Evolutionary conservation across 2,888 invertebrate genomes (phyloP), one percentile per base, ranked within the genome.

Genomic region (Allacma fusca): DNA sequence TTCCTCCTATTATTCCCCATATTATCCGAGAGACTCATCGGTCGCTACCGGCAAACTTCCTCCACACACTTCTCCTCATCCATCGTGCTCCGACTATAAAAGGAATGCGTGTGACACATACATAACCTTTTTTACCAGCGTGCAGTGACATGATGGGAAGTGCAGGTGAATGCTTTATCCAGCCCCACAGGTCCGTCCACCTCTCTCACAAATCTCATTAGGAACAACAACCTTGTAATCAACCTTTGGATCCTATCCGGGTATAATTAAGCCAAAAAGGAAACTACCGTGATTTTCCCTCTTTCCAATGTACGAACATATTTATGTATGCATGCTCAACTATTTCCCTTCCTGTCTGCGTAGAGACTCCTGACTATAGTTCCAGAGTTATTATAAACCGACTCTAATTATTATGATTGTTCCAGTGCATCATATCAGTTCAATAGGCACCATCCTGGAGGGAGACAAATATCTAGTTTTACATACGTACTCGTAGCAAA

Each of bases 91-190:
- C 19, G 7, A 19, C 50, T 16, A n/a, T 50, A 50, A 50, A 50
- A 50, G 50, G 50, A 50, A 50, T 50, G 50, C 50, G 50, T 50
- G 50, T 50, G 50, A 50, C 50, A 50, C 19, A 34, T 7, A 50
- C 50, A 50, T 50, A 13, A n/a, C n/a, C n/a, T 19, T 50, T 12
- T 19, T 50, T 12, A 5, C 5, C 5, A 34, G 34, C 34, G 34
- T 50, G 19, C 50, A 50, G n/a, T 50, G 50, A 50, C 50, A 50
- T 50, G 50, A n/a, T 50, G 50, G 50, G 50, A 50, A 50, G 50
- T 50, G 50, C 50, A 50, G 50, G 50, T 50, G 50, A 50, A 50
- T 50, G 5, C 19, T 50, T 50, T 9, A 50, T 50, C n/a, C 16
- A 40, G 16, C 50, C 50, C 19, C n/a, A 16, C n/a, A 50, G 19